These are phyloP conservation scores for Tringa solitaria DNA, from an alignment of 2,113 vertebrate species.

Conservation along the genomic window DNA sequence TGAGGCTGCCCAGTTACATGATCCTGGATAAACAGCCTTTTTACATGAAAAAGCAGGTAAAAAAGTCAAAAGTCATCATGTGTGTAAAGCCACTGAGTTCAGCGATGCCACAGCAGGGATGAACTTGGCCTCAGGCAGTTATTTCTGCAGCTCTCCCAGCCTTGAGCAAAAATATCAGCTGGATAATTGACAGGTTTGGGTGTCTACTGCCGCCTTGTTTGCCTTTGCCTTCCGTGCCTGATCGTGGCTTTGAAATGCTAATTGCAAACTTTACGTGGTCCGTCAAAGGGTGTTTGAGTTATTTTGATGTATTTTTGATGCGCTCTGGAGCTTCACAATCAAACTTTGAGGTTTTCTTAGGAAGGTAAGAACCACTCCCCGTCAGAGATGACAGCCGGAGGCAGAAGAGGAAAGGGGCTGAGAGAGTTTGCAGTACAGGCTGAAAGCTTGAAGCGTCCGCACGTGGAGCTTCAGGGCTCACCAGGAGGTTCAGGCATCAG, in stretches of 20 bases:
- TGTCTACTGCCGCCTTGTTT: slow-evolving; percentile 15
- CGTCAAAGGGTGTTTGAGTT: slow-evolving; percentile 17
- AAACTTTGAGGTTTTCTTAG: slow-evolving; percentile 11
- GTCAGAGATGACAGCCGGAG: neutral
- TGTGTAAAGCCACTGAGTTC: neutral
- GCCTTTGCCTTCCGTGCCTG: neutral
- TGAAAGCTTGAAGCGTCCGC: neutral
- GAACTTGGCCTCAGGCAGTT: neutral
- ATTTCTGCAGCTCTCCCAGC: neutral
- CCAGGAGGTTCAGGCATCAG: neutral
- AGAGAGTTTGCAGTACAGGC: neutral
- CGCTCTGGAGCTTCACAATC: neutral
- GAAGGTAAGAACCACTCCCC: neutral
- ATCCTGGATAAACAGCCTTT: neutral
- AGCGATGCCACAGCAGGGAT: neutral
- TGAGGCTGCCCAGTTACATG: fast-evolving
- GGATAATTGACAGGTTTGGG: slow-evolving; percentile 36
- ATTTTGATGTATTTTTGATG: slow-evolving; percentile 64
- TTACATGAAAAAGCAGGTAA: fast-evolving
- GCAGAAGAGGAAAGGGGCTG: neutral
- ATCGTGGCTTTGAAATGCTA: slow-evolving; percentile 54
- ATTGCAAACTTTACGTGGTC: slow-evolving; percentile 35
- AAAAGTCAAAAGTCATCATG: neutral
- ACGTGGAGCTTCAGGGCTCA: neutral
- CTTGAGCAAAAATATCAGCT: neutral